Base-by-base conservation (phyloP, 2,797 vertebrate species). In the Eleutherodactylus coqui region DNA sequence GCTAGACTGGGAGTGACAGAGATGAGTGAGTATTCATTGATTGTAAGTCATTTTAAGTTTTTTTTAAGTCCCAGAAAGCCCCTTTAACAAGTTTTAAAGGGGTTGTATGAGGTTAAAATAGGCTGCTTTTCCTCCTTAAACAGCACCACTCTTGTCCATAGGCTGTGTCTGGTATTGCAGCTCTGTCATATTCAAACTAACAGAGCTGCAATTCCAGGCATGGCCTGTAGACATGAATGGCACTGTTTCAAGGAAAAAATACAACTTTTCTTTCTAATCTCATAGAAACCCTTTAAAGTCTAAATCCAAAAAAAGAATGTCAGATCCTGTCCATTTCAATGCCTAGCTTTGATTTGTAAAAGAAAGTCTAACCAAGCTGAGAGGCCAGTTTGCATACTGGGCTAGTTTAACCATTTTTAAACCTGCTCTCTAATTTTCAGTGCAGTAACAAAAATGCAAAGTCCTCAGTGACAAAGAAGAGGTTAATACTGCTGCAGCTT, bases 401-500 rank as follows among this genome's bases (percentile, higher is more conserved):
- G 19, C 14, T 32, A 53, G 29, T 34, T 76, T 51, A 76, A 51
- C 41, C 10, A 38, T 77, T 36, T n/a, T 55, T 21, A 77, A 36
- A 4, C 32, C 51, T 27, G 51, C 51, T 36, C 51, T 77, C 49
- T 55, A 77, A 55, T 77, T n/a, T 77, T 10, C 51, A 36, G 34
- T 38, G 27, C 29, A 27, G 2, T 27, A n/a, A 60, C 29, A 69
- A 49, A 36, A 13, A 21, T 67, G 41, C 17, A 62, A 27, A 17
- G 60, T 49, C 38, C 32, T 45, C 5, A 21, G 8, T 76, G 83
- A 29, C 14, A 45, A 21, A 51, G 67, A 36, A 60, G 47, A 51
- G 82, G 81, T 84, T 70, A 82, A 75, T 45, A 7, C 29, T 34
- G 73, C 21, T 60, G 75, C 38, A 78, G 67, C 51, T 77, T 83